phyloP scores from a whole-genome alignment of 2,113 vertebrate genomes.

The Anhinga anhinga region DNA sequence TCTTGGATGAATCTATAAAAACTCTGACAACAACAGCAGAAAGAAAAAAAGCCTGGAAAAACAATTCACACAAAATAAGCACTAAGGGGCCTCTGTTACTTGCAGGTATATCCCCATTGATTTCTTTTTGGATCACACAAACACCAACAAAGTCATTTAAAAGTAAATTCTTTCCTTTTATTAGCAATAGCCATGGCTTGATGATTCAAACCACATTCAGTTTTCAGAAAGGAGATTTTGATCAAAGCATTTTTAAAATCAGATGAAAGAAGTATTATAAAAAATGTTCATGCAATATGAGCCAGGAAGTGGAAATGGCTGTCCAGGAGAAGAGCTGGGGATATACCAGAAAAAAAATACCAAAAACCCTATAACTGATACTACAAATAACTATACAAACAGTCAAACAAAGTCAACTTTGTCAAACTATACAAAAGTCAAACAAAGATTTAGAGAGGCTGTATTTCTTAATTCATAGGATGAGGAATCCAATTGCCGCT shows the following conservation, averaged over 20 bases:
- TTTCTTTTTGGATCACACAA: slow-evolving; percentile 10
- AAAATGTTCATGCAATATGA: slow-evolving; percentile 32
- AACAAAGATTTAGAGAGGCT: background rate
- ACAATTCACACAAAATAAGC: background rate
- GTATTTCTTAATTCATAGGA: background rate
- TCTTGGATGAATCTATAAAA: background rate
- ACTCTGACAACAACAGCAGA: background rate
- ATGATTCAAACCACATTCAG: slow-evolving; percentile 51
- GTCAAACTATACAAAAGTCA: no score
- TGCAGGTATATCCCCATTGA: slow-evolving; percentile 5
- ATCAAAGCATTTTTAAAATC: slow-evolving; percentile 60
- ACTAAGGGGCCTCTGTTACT: background rate
- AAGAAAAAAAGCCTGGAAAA: background rate
- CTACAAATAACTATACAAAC: background rate
- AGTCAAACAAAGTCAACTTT: no score
- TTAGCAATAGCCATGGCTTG: background rate
- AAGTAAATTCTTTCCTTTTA: slow-evolving; percentile 12
- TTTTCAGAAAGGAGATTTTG: slow-evolving; percentile 29
- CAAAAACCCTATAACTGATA: background rate
- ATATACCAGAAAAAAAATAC: background rate
- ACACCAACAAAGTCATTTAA: background rate
- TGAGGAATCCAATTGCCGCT: background rate
- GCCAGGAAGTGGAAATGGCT: slow-evolving; percentile 33
- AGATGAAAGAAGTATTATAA: slow-evolving; percentile 45
- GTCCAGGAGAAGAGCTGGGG: slow-evolving; percentile 14